Percentiles rank a stretch among this genome's conserved stretches.
These are phyloP conservation scores for Paramormyrops hopkinsi DNA, from an alignment of 2,797 vertebrate genomes.

Conservation along the genomic window DNA sequence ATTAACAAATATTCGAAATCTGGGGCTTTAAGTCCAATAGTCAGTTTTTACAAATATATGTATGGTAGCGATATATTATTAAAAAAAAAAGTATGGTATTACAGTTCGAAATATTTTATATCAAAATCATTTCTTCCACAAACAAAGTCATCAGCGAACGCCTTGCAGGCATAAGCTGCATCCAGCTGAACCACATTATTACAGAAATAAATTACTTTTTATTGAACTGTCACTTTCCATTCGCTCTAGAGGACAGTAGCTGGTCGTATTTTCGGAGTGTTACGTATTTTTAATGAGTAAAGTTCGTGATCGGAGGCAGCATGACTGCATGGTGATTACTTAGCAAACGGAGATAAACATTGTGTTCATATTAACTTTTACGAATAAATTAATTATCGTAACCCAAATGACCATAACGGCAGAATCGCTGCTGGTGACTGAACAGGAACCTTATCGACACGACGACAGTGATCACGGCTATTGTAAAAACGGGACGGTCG, in stretches of 20 bases:
- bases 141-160: background rate
- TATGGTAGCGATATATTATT: background rate
- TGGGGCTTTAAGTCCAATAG: background rate
- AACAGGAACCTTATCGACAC: background rate
- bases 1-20: background rate
- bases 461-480: background rate
- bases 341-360: background rate
- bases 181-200: background rate
- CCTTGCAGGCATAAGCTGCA: background rate
- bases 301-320: background rate
- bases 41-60: background rate
- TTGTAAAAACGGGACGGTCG: background rate
- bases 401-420: background rate
- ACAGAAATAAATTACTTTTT: conserved; percentile 10
- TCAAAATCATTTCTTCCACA: background rate
- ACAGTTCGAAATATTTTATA: background rate
- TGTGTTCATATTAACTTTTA: background rate
- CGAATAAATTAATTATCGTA: background rate
- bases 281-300: background rate
- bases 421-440: background rate
- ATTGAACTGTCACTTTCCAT: conserved; percentile 14
- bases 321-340: background rate
- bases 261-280: background rate
- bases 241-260: background rate
- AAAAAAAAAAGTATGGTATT: background rate